These are phyloP conservation scores for Apodemia mormo DNA, from an alignment of 2,888 invertebrate species.

Conservation along the genomic window DNA sequence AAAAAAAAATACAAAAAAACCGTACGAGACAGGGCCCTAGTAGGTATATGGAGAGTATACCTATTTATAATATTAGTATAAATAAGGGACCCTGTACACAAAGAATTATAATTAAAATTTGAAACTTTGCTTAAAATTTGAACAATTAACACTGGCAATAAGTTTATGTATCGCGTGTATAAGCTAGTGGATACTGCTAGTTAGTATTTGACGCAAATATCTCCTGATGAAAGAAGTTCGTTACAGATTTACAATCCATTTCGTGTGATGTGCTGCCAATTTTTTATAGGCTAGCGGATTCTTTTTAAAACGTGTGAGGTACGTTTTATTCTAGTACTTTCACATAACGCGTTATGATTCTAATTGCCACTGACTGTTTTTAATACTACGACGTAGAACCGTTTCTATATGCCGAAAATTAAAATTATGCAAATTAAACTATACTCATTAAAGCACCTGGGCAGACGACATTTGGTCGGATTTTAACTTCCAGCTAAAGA, in stretches of 20 bases:
- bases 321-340: background rate
- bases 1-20: too few species aligned
- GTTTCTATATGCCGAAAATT: too few species aligned
- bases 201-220: slow-evolving; percentile 7
- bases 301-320: background rate
- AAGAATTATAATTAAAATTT: background rate
- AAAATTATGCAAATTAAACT: too few species aligned
- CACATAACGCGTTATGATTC: background rate
- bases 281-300: background rate
- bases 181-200: background rate
- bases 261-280: slow-evolving; percentile 15
- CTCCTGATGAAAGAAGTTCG: slow-evolving; percentile 1
- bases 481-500: too few species aligned
- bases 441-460: too few species aligned
- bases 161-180: background rate
- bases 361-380: too few species aligned
- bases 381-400: too few species aligned
- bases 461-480: too few species aligned
- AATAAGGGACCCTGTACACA: background rate
- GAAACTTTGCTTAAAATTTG: too few species aligned
- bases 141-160: too few species aligned
- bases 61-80: background rate
- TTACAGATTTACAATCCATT: slow-evolving; percentile 1
- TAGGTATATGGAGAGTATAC: background rate
- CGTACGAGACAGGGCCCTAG: too few species aligned